Conservation (phyloP, 1,140 invertebrate genomes). For the Wiebesia pumilae region DNA sequence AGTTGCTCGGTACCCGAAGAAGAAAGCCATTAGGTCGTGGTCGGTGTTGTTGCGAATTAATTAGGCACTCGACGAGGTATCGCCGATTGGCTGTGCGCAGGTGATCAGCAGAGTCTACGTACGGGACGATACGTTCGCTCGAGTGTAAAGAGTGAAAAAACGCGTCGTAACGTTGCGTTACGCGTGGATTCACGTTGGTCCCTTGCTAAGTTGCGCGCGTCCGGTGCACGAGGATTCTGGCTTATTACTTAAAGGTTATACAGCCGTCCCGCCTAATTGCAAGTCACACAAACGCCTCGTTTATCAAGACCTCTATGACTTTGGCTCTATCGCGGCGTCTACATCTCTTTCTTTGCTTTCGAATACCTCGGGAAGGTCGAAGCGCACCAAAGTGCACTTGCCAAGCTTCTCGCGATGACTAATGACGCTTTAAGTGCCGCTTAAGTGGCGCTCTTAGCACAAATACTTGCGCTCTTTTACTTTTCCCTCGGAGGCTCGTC, state of each 20-base stretch:
- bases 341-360: background rate
- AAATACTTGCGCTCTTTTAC: slow-evolving; percentile 33
- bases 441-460: slow-evolving; percentile 52
- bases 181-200: too few relatives aligned
- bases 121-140: too few relatives aligned
- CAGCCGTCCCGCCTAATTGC: slow-evolving; percentile 39
- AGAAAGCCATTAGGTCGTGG: too few relatives aligned
- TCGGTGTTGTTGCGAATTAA: too few relatives aligned
- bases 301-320: slow-evolving; percentile 32
- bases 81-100: too few relatives aligned
- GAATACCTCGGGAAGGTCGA: background rate
- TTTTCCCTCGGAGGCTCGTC: background rate
- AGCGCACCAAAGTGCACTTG: slow-evolving; percentile 48
- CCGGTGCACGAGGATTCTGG: background rate
- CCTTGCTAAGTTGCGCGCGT: too few relatives aligned
- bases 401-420: slow-evolving; percentile 49
- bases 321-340: background rate
- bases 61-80: too few relatives aligned
- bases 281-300: slow-evolving; percentile 51
- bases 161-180: too few relatives aligned
- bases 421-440: slow-evolving; percentile 52
- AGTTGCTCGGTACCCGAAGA: too few relatives aligned
- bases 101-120: too few relatives aligned
- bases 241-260: slow-evolving; percentile 12
- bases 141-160: too few relatives aligned